Base-by-base conservation (phyloP, 2,888 invertebrate genomes). In the Beris chalybata region DNA sequence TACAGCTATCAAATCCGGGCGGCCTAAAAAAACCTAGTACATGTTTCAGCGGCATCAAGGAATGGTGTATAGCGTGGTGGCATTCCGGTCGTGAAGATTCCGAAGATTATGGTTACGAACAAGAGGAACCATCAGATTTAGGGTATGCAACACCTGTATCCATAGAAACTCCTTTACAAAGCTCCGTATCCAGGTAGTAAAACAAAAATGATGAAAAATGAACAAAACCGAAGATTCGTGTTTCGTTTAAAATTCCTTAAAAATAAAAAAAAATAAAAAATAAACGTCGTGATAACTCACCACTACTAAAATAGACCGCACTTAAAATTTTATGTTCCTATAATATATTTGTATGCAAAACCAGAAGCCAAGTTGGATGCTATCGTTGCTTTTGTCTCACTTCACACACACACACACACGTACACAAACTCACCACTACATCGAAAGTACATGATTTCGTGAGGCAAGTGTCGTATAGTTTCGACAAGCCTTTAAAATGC, bases 51-150 rank as follows among this genome's bases (percentile, higher is more conserved):
- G 78, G 85, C 15, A 81, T 90, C 64, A 82, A 88, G 70, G 87
- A 88, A 71, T 92, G 92, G 93, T 93, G 93, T 79, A 86, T 92
- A 66, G 92, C 92, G 76, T 93, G 93, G 93, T 93, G 92, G 92
- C 92, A 92, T 79, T 92, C 92, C 12, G 93, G 93, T 0, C 84
- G 92, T 45, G 92, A 93, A 70, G 92, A 93, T 74, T 85, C 89
- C 70, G 90, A 90, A 73, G 91, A 90, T 70, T 90, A 88, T 73
- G 90, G 74, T 59, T 81, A 79, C 64, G 90, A 89, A 43, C 86
- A 87, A 70, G 94, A 94, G 76, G 89, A 89, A 76, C 86, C 88
- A 70, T 89, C 93, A 75, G 87, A 91, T 80, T 87, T 86, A 72
- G 90, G 89, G 70, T 90, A 88, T 79, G 89, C 88, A 71, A 91